phyloP scores from a whole-genome alignment of 1,140 invertebrate genomes.

The Popillia japonica region DNA sequence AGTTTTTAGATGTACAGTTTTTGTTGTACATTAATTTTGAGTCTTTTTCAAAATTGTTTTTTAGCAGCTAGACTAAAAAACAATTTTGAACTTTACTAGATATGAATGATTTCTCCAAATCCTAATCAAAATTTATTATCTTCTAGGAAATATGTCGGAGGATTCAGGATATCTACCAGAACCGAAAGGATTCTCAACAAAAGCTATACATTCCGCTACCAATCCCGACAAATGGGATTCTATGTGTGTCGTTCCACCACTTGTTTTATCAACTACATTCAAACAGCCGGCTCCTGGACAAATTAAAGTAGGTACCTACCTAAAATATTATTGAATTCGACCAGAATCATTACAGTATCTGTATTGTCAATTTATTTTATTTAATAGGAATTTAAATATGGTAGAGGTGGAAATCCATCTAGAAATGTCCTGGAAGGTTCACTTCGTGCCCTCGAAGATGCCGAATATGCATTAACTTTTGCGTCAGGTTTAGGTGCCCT shows the following conservation, averaged over 20 bases:
- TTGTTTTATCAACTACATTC: slow-evolving; percentile 93
- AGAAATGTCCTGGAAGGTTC: slow-evolving; percentile 88
- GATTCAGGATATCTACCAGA: slow-evolving; percentile 54
- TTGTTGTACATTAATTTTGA: too few relatives aligned
- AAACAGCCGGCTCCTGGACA: slow-evolving; percentile 87
- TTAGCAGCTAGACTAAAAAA: too few relatives aligned
- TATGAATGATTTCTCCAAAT: too few relatives aligned
- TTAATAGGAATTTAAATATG: slow-evolving; percentile 87
- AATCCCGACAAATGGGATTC: slow-evolving; percentile 87
- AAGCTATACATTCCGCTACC: slow-evolving; percentile 90
- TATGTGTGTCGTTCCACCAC: slow-evolving; percentile 83
- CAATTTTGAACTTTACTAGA: too few relatives aligned
- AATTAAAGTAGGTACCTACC: slow-evolving; percentile 74
- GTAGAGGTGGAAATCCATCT: slow-evolving; percentile 95
- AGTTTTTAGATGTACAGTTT: too few relatives aligned
- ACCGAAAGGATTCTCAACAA: slow-evolving; percentile 79
- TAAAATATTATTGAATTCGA: too few relatives aligned
- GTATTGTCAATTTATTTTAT: too few relatives aligned
- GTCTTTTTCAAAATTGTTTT: too few relatives aligned
- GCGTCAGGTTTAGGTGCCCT: slow-evolving; percentile 91
- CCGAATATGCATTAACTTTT: slow-evolving; percentile 84
- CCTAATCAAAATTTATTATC: not conserved
- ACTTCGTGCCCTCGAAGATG: slow-evolving; percentile 89
- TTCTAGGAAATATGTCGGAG: slow-evolving; percentile 44
- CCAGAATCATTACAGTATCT: too few relatives aligned